Evolutionary conservation across 2,888 invertebrate species (phyloP), one percentile per base, ranked within the genome.

Genomic region (Uloborus plumipes): DNA sequence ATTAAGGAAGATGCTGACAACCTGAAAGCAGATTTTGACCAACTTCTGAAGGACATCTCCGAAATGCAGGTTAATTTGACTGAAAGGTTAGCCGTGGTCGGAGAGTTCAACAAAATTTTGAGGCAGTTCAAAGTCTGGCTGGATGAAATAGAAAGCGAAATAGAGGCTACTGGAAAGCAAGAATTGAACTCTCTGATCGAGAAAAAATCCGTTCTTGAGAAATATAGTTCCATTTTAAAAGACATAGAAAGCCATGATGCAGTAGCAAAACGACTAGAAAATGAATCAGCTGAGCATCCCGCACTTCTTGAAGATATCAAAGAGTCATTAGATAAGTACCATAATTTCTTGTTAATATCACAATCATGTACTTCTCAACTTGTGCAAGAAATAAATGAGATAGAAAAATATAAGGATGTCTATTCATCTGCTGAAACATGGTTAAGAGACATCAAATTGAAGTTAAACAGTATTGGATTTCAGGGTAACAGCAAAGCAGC

Each of bases 1-100:
- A 96, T 98, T 80, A 94, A 96, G 88, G 96, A 97, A 88, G 96
- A 96, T 87, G 96, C 96, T 0, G 96, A 96, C 88, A 93, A 92
- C 85, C 90, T 97, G 31, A 95, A 96, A 88, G 92, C 93, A 87
- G 97, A 97, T 88, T 96, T 97, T 88, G 97, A 98, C 85, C 95
- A 94, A 88, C 89, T 98, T 4, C 91, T 96, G 67, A 91, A 91
- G 39, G 95, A 96, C 87, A 92, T 96, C 47, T 59, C 85, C 86
- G 94, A 95, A 77, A 92, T 93, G 77, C 92, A 94, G 82, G 94
- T 92, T 87, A 93, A 93, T 86, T 89, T 97, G 55, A 93, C 94
- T 18, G 92, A 91, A 61, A 92, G 95, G 86, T 93, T 94, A 0
- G 90, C 93, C 0, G 93, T 95, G 87, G 92, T 97, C 85, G 96